phyloP scores from a whole-genome alignment of 2,797 vertebrate genomes.

The Chelmon rostratus region DNA sequence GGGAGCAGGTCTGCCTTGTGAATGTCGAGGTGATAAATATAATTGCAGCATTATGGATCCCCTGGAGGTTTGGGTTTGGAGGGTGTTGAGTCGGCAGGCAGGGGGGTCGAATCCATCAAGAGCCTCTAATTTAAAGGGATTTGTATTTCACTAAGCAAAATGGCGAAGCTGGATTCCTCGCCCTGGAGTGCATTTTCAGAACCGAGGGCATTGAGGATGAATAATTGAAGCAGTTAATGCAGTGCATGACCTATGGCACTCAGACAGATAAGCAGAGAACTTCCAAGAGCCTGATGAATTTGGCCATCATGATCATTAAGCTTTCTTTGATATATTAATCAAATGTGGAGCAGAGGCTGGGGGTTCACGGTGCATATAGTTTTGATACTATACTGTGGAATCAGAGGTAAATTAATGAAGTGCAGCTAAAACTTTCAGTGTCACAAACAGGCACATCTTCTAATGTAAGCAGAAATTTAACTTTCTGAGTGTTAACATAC shows the following conservation, averaged over 20 bases:
- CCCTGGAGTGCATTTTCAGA: constrained; percentile 68
- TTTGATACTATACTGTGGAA: constrained; percentile 34
- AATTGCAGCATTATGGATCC: constrained; percentile 77
- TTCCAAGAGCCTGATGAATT: constrained; percentile 73
- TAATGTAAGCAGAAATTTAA: neutral
- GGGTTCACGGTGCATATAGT: constrained; percentile 31
- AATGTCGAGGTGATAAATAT: constrained; percentile 81
- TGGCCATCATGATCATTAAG: constrained; percentile 68
- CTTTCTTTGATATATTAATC: constrained; percentile 68
- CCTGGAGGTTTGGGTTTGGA: constrained; percentile 67
- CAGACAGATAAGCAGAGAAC: constrained; percentile 70
- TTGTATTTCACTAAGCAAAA: constrained; percentile 76
- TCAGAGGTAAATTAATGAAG: constrained; percentile 44
- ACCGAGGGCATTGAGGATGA: constrained; percentile 71
- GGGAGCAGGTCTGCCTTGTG: constrained; percentile 58
- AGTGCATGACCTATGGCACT: constrained; percentile 74
- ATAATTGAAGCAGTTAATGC: constrained; percentile 83
- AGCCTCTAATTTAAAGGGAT: constrained; percentile 75
- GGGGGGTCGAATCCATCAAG: constrained; percentile 69
- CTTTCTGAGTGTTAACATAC: neutral
- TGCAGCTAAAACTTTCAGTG: constrained; percentile 11
- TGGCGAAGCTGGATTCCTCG: constrained; percentile 56
- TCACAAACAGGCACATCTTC: constrained; percentile 17
- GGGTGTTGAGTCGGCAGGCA: constrained; percentile 51
- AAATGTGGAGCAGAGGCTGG: constrained; percentile 55